phyloP scores from a whole-genome alignment of 2,888 invertebrate genomes.

The Aphodius sticticus region DNA sequence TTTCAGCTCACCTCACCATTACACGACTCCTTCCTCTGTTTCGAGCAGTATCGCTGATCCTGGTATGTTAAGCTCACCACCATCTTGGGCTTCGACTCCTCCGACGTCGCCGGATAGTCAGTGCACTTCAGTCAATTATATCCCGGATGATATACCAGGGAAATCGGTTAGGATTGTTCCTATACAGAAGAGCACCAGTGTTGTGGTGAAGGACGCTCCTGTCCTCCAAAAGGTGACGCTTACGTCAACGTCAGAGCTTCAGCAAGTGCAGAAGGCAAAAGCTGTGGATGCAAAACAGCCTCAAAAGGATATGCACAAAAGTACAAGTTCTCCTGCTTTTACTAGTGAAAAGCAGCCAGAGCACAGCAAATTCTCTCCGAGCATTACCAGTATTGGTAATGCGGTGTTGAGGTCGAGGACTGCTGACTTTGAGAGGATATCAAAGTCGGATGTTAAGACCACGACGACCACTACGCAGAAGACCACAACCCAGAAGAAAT shows the following conservation, averaged over 20 bases:
- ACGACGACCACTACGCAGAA: constrained; percentile 44
- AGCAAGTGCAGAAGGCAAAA: constrained; percentile 48
- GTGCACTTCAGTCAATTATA: constrained; percentile 64
- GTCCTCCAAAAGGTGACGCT: constrained; percentile 69
- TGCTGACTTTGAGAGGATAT: constrained; percentile 71
- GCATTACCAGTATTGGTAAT: constrained; percentile 72
- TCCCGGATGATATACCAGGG: constrained; percentile 60
- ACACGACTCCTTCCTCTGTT: constrained; percentile 57
- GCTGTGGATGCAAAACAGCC: constrained; percentile 36
- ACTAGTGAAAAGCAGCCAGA: constrained; percentile 36
- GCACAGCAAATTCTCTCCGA: constrained; percentile 62
- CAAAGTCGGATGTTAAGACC: constrained; percentile 63
- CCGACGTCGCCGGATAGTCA: constrained; percentile 66
- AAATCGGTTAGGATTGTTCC: constrained; percentile 41
- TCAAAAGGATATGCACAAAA: constrained; percentile 43
- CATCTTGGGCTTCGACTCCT: constrained; percentile 68
- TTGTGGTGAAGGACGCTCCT: constrained; percentile 48
- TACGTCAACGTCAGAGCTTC: constrained; percentile 66
- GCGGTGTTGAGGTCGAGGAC: constrained; percentile 72
- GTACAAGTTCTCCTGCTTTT: constrained; percentile 47
- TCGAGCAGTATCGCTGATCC: constrained; percentile 55
- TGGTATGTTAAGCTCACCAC: constrained; percentile 63
- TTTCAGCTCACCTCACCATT: constrained; percentile 63
- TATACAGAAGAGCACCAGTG: constrained; percentile 47
- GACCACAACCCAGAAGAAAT: constrained; percentile 65